Evolutionary conservation across 2,797 vertebrate species (phyloP), one percentile per base, ranked within the genome.

Genomic region (Eospalax fontanierii): DNA sequence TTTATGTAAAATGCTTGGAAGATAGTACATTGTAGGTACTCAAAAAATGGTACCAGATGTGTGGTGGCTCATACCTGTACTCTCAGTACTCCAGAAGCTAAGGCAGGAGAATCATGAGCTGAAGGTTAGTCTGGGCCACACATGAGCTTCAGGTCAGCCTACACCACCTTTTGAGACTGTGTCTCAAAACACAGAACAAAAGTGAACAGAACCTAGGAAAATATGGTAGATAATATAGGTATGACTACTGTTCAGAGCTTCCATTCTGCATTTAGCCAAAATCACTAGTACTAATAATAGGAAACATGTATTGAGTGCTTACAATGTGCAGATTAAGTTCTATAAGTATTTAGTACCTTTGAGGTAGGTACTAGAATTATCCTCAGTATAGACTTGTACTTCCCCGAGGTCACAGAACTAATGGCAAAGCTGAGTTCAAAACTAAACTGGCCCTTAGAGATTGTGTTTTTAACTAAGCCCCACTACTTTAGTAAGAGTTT

Each of bases 241-340:
- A 59, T 15, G 7, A 46, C 11, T 46, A 46, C 46, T 46, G 6
- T 46, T 59, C 65, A 16, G n/a, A 86, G 19, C 12, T 65, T 89
- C 89, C 87, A 46, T 82, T 63, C 21, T 66, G 66, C 33, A 54
- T 85, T 66, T 59, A 70, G 46, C 50, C 88, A 70, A 86, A 83
- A 73, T 92, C 76, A 78, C n/a, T 59, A 84, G 30, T 76, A 76
- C 6, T 76, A 73, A 50, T 65, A 82, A 86, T 40, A 38, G 50
- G 30, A 86, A 88, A 93, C 46, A 38, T 81, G 88, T 83, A 70
- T 74, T 19, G 54, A 82, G 43, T 40, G 9, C 35, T 92, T 86
- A 43, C 4, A 75, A 2, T 70, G 61, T 93, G 43, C 70, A 33
- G 19, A 14, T 65, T 83, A 81, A 65, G 35, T 88, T 85, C 65